Conservation (phyloP, 53 echinoderm and acorn worm genomes). For the Mesocentrotus franciscanus region DNA sequence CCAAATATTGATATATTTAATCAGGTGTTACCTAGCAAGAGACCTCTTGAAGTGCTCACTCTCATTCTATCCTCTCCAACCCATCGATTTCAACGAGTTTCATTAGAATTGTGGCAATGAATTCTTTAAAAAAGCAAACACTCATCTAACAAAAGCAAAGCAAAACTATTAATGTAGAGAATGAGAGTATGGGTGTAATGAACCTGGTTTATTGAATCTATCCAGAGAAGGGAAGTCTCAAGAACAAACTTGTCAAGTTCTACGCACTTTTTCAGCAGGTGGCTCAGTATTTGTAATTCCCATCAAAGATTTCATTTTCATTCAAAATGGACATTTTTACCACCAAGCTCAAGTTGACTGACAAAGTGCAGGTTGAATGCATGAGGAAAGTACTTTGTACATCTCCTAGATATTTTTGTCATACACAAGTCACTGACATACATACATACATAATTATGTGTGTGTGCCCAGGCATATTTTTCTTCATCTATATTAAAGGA, state of each 20-base stretch:
- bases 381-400: neutral
- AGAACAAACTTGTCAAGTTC: conserved; percentile 7
- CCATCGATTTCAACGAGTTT: conserved; percentile 16
- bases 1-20: conserved; percentile 58
- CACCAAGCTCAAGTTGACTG: neutral
- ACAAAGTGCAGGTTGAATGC: neutral
- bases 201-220: conserved; percentile 31
- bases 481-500: too few relatives aligned
- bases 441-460: too few relatives aligned
- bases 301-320: neutral
- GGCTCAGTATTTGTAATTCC: conserved; percentile 40
- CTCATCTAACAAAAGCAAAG: conserved; percentile 42
- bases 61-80: neutral
- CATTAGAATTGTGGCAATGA: neutral
- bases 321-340: neutral
- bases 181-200: conserved; percentile 13
- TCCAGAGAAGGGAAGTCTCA: neutral
- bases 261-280: conserved; percentile 38
- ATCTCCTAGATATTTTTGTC: neutral
- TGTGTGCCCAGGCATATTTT: too few relatives aligned
- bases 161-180: conserved; percentile 47
- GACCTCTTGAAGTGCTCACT: conserved; percentile 39
- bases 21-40: conserved; percentile 57
- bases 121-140: conserved; percentile 54
- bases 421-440: too few relatives aligned